A percentile compares a stretch with the other conserved stretches of the same genome.
Conservation (phyloP, 2,888 invertebrate genomes). For the Ichneumoninae sp. region DNA sequence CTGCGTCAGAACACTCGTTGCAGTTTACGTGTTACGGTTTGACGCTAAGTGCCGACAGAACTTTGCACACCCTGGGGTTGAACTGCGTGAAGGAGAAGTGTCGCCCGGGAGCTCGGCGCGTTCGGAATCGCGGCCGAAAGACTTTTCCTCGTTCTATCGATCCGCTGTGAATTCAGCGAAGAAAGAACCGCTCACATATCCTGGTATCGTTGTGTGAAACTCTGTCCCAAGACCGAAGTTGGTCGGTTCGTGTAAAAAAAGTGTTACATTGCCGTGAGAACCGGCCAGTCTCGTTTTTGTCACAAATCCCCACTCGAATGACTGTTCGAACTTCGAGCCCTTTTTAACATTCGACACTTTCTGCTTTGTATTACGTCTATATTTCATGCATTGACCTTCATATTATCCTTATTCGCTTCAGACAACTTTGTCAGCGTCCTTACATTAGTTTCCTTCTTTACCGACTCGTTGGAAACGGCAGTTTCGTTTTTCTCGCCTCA, state of each 20-base stretch:
- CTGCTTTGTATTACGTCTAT: background rate
- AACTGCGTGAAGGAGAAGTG: slow-evolving; percentile 37
- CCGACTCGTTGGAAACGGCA: background rate
- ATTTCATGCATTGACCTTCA: background rate
- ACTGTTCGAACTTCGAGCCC: background rate
- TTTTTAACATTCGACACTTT: background rate
- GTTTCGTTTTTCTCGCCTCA: no score
- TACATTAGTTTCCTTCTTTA: background rate
- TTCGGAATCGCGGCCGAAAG: slow-evolving; percentile 8
- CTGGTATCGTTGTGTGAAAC: background rate
- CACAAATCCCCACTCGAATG: background rate
- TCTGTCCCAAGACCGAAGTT: background rate
- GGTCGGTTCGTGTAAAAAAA: slow-evolving; percentile 25
- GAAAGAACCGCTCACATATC: background rate
- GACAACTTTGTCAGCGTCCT: background rate
- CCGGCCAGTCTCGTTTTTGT: slow-evolving; percentile 2
- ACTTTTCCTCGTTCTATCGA: slow-evolving; percentile 34
- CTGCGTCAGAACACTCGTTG: slow-evolving; percentile 38
- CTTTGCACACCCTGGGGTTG: slow-evolving; percentile 41
- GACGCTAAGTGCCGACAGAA: slow-evolving; percentile 62
- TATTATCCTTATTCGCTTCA: background rate
- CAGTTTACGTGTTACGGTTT: slow-evolving; percentile 45
- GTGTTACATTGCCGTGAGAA: slow-evolving; percentile 4
- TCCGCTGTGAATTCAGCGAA: slow-evolving; percentile 6
- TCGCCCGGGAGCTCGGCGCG: slow-evolving; percentile 22